Conservation (phyloP, 2,797 vertebrate genomes). For the Eidolon dupreanum region DNA sequence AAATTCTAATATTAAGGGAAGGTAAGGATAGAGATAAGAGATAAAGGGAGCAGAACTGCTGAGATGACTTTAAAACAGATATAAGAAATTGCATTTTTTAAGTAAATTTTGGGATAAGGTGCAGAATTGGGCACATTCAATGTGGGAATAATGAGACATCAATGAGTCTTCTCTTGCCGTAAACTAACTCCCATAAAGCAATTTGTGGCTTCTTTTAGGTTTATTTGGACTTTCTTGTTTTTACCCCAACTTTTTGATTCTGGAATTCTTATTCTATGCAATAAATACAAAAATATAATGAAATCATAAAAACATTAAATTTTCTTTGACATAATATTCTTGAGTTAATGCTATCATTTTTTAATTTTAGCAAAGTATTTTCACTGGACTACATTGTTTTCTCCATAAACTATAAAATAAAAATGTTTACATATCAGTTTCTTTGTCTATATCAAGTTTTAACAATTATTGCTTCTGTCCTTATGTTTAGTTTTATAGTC, state of each 20-base stretch:
- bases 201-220: neutral
- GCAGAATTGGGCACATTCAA: accelerated
- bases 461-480: neutral
- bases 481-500: neutral
- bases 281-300: neutral
- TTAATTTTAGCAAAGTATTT: neutral
- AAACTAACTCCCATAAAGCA: neutral
- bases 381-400: neutral
- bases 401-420: neutral
- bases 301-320: neutral
- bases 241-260: neutral
- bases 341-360: neutral
- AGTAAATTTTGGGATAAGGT: neutral
- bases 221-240: neutral
- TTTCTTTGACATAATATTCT: slow-evolving; percentile 9
- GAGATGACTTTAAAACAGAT: neutral
- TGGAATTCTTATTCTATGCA: neutral
- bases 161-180: neutral
- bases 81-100: neutral
- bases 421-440: neutral
- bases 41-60: neutral
- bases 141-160: neutral
- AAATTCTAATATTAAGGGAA: neutral
- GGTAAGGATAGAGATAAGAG: neutral
- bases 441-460: neutral